Evolutionary conservation across 2,888 invertebrate genomes (phyloP).

Genomic region (Macaria liturata): DNA sequence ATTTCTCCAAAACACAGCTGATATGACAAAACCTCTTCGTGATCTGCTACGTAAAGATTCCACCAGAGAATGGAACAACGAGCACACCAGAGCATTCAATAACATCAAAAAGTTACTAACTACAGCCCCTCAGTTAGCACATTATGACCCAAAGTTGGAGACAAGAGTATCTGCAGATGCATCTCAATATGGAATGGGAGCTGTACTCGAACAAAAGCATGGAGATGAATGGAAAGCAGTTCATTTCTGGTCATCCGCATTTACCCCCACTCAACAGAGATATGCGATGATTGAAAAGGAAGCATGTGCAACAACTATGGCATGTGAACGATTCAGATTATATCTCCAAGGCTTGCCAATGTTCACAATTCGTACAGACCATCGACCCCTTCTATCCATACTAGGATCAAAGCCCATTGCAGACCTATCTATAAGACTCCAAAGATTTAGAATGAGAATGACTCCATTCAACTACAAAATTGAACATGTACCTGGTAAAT

Average conservation of each 20-base stretch:
- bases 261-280: conserved; percentile 9
- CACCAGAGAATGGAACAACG: conserved; percentile 4
- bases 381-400: conserved; percentile 4
- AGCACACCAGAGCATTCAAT: conserved; percentile 6
- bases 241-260: conserved; percentile 10
- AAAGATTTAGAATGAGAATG: conserved; percentile 14
- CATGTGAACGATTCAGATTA: conserved; percentile 15
- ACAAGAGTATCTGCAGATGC: conserved; percentile 13
- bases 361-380: conserved; percentile 5
- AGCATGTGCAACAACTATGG: conserved; percentile 15
- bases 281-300: conserved; percentile 19
- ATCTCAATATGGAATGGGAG: conserved; percentile 8
- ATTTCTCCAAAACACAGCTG: conserved; percentile 11
- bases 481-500: conserved; percentile 13
- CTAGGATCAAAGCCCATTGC: conserved; percentile 8
- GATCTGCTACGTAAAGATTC: conserved; percentile 10
- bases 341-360: conserved; percentile 11
- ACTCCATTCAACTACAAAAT: conserved; percentile 13
- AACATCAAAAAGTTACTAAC: conserved; percentile 10
- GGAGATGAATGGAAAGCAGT: conserved; percentile 6
- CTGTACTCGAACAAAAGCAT: conserved; percentile 2
- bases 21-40: conserved; percentile 8
- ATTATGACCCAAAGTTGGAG: conserved; percentile 9
- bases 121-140: conserved; percentile 10
- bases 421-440: conserved; percentile 7